Base-by-base conservation (phyloP, 2,888 invertebrate species). In the Asteroscopus sphinx region DNA sequence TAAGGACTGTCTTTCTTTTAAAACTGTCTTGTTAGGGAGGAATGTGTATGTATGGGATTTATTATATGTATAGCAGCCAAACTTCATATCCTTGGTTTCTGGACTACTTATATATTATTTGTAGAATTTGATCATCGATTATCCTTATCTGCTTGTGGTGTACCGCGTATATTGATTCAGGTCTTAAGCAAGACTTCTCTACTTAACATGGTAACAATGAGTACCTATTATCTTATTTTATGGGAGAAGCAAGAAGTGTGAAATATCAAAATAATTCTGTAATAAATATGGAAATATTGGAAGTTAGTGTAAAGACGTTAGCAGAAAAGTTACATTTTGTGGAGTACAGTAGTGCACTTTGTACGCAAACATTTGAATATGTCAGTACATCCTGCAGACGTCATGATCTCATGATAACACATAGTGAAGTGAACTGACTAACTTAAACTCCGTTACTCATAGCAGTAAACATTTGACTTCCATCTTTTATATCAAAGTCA, bases 1-100 rank as follows among this genome's bases (percentile, higher is more conserved):
- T 26, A 17, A 36, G 13, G 28, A 52, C 12, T 1, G 35, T 52
- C 16, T 63, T 68, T 66, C 49, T 68, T 54, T 62, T 44, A 35
- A 35, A 33, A 32, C 16, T 47, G 17, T 30, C 15, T 16, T 7
- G 11, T 41, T 25, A 42, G 0, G 33, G 9, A 46, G 25, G 32
- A 56, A 12, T 9, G 9, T 0, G 28, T 28, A 11, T 2, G 6
- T 9, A 11, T 9, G 3, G 28, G 9, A 28, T n/a, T n/a, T n/a
- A n/a, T n/a, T n/a, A n/a, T n/a, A n/a, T n/a, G n/a, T n/a, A n/a
- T n/a, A n/a, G n/a, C n/a, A n/a, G n/a, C n/a, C n/a, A n/a, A n/a
- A n/a, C n/a, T n/a, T n/a, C n/a, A n/a, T n/a, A n/a, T n/a, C n/a
- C n/a, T n/a, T n/a, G n/a, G n/a, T n/a, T n/a, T n/a, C n/a, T n/a